phyloP scores from a whole-genome alignment of 2,888 invertebrate genomes.

The Embidobia sp. region DNA sequence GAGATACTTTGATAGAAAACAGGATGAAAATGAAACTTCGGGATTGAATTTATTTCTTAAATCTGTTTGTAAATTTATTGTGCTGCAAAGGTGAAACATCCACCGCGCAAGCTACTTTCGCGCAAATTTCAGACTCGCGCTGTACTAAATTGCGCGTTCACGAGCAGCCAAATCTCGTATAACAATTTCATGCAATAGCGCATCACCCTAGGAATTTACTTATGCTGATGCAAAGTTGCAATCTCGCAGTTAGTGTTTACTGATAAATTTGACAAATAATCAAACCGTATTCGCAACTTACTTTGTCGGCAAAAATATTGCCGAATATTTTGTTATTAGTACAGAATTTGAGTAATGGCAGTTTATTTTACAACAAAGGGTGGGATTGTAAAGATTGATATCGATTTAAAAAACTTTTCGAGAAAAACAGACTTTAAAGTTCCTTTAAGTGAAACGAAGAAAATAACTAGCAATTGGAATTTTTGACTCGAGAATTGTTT shows the following conservation, averaged over 20 bases:
- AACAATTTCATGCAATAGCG: constrained; percentile 5
- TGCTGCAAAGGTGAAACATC: constrained; percentile 35
- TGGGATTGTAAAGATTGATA: no score
- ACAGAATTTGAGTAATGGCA: no score
- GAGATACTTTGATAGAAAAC: constrained; percentile 38
- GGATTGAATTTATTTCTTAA: constrained; percentile 54
- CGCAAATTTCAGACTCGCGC: constrained; percentile 18
- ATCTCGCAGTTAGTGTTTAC: constrained; percentile 6
- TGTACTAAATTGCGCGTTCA: constrained; percentile 37
- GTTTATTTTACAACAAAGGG: no score
- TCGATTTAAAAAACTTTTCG: background rate
- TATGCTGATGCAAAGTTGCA: background rate
- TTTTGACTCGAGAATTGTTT: constrained; percentile 28
- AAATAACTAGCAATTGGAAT: constrained; percentile 29
- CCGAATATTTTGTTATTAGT: no score
- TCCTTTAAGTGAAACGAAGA: background rate
- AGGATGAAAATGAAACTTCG: constrained; percentile 44
- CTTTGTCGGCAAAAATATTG: background rate
- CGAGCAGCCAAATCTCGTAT: constrained; percentile 24
- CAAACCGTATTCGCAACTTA: background rate
- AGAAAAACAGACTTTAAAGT: constrained; percentile 1
- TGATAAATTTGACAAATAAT: background rate
- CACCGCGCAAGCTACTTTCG: constrained; percentile 22
- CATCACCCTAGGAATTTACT: background rate
- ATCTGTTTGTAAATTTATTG: constrained; percentile 52